Evolutionary conservation across 1,140 invertebrate genomes (phyloP).

Genomic region (Eupeodes corollae): DNA sequence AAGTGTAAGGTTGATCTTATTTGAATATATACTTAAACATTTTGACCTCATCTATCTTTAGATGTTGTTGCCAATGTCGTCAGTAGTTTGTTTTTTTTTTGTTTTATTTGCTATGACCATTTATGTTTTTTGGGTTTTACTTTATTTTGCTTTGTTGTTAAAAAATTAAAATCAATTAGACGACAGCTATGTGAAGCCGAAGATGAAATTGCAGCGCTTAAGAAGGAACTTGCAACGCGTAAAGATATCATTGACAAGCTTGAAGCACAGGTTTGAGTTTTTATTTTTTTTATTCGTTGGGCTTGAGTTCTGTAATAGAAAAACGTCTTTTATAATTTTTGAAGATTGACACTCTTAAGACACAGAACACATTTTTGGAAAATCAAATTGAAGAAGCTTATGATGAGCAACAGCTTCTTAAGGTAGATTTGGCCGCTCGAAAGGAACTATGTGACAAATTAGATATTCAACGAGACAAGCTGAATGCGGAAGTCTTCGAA

Average conservation of each 20-base stretch:
- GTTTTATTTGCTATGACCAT: not conserved
- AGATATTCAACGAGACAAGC: constrained; percentile 25
- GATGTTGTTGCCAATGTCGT: not conserved
- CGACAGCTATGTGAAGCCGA: constrained; percentile 26
- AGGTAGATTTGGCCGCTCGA: constrained; percentile 25
- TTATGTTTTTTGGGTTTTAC: not conserved
- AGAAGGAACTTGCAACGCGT: constrained; percentile 17
- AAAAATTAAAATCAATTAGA: constrained; percentile 10
- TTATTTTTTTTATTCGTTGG: not conserved
- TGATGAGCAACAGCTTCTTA: constrained; percentile 17
- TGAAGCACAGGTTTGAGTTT: constrained; percentile 11
- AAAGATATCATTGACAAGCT: constrained; percentile 17
- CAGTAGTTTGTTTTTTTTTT: not conserved
- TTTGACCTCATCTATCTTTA: not conserved
- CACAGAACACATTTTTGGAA: constrained; percentile 14
- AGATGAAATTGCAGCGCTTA: constrained; percentile 18
- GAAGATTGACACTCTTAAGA: constrained; percentile 11
- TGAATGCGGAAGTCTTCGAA: constrained; percentile 30
- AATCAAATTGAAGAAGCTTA: constrained; percentile 16
- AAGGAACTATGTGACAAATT: constrained; percentile 32
- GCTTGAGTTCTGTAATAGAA: not conserved
- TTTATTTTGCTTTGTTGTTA: not conserved
- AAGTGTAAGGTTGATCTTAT: not conserved
- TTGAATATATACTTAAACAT: not conserved
- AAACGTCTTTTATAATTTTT: constrained; percentile 2